Base-by-base conservation (phyloP, 2,797 vertebrate genomes). In the Peromyscus aztecus region DNA sequence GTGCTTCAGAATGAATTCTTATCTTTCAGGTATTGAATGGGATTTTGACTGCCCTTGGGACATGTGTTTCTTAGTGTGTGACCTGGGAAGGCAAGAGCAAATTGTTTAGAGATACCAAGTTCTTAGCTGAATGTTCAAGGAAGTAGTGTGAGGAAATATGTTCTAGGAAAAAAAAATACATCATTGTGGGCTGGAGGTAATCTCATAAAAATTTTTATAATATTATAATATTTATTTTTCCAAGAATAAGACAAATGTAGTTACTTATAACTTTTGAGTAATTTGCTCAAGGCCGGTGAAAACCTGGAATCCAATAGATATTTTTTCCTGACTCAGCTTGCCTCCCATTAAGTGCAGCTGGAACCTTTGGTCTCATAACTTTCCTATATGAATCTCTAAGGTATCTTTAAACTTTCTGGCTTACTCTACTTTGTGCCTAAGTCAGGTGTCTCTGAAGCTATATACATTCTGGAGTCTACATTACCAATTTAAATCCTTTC, bases 401-500 rank as follows among this genome's bases (percentile, higher is more conserved):
- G 46, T 77, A 86, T 1, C 57, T 82, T 95, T 82, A 80, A 96
- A n/a, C 37, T 65, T 83, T 93, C 71, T 84, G n/a, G 21, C 63
- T 76, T 90, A 59, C 40, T 84, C 67, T 96, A 67, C 29, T 43
- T 83, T 73, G 77, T 89, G 13, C 63, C 81, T 92, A 57, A 46
- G 91, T 90, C 37, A 95, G 61, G 19, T 89, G 71, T 95, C 80
- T 93, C 73, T 90, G 73, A 95, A 89, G 29, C 43, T 80, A 63
- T 77, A 95, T 86, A 89, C 24, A 88, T 90, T 92, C 40, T 85
- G 24, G 90, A 89, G 23, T 89, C 67, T 81, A 52, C 13, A 24
- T 94, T 92, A 94, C 67, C 29, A 73, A 95, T 94, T 67, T 24
- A 88, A 21, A 90, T 19, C 3, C 77, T 83, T 88, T 57, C 37